Conservation (phyloP, 35 echinoderm and acorn worm species). For the Heliocidaris erythrogramma region DNA sequence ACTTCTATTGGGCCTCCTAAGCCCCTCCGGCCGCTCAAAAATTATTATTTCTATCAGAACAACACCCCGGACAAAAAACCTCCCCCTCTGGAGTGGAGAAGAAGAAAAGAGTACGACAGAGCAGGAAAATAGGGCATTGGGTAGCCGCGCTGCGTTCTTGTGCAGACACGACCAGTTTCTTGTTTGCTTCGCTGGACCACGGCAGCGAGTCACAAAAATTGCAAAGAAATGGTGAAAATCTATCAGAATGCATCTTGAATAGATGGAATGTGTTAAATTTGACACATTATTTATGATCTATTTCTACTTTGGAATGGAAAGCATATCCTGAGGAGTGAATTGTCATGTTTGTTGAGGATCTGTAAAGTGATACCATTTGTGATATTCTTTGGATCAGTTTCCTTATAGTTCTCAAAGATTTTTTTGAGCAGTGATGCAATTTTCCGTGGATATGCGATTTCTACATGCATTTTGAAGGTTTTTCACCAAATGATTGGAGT, state of each 20-base stretch:
- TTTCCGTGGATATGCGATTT: not conserved
- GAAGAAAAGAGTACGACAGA: not conserved
- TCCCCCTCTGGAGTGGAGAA: not conserved
- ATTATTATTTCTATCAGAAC: not conserved
- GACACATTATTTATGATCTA: not conserved
- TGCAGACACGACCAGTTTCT: not conserved
- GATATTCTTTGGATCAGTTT: not conserved
- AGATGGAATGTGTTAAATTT: not conserved
- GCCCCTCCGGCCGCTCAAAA: not conserved
- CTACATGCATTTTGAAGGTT: not conserved
- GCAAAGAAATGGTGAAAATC: not conserved
- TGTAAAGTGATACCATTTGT: not conserved
- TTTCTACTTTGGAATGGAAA: not conserved
- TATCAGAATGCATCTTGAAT: not conserved
- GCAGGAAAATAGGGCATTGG: not conserved
- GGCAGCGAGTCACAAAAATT: not conserved
- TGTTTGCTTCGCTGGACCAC: not conserved
- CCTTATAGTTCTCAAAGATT: not conserved
- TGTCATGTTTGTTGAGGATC: not conserved
- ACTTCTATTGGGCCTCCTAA: slow-evolving; percentile 15
- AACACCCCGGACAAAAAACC: not conserved
- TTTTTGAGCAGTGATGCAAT: not conserved
- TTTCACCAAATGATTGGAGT: not conserved
- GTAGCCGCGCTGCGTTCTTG: not conserved
- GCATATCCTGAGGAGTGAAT: not conserved